phyloP scores from a whole-genome alignment of 1,140 invertebrate genomes.

The Condylostylus longicornis region DNA sequence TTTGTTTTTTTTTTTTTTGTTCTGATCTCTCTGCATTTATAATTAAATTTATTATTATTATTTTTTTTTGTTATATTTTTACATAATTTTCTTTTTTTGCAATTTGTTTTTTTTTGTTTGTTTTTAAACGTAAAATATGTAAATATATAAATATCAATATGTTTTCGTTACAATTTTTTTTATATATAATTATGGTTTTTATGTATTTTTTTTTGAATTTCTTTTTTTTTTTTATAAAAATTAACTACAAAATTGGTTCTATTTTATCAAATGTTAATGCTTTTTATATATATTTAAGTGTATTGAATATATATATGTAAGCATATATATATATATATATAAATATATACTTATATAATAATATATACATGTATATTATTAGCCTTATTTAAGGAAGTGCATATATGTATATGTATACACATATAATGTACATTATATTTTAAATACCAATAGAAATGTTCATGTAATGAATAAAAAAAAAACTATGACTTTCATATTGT shows the following conservation, averaged over 20 bases:
- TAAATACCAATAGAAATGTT: too few species aligned
- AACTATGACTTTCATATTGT: too few species aligned
- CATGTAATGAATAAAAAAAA: too few species aligned
- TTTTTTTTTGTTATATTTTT: conserved; percentile 13
- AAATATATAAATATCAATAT: too few species aligned
- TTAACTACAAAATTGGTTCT: conserved; percentile 4
- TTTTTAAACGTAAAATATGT: too few species aligned
- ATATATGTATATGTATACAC: too few species aligned
- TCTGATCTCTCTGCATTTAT: conserved; percentile 11
- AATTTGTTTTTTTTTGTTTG: neutral
- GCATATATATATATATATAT: too few species aligned
- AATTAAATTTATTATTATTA: conserved; percentile 11
- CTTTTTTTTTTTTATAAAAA: neutral
- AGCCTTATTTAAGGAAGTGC: too few species aligned
- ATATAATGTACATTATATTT: too few species aligned
- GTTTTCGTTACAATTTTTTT: neutral
- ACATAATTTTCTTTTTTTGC: neutral
- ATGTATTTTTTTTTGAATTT: neutral
- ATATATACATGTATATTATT: too few species aligned
- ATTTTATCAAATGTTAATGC: neutral
- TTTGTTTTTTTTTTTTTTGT: conserved; percentile 12
- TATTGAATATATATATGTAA: too few species aligned
- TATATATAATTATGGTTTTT: neutral
- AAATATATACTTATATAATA: too few species aligned
- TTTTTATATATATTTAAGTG: neutral